Percentiles rank a stretch among this genome's conserved stretches.
phyloP scores from a whole-genome alignment of 2,797 vertebrate genomes.

The Parotocinclus haroldoi region DNA sequence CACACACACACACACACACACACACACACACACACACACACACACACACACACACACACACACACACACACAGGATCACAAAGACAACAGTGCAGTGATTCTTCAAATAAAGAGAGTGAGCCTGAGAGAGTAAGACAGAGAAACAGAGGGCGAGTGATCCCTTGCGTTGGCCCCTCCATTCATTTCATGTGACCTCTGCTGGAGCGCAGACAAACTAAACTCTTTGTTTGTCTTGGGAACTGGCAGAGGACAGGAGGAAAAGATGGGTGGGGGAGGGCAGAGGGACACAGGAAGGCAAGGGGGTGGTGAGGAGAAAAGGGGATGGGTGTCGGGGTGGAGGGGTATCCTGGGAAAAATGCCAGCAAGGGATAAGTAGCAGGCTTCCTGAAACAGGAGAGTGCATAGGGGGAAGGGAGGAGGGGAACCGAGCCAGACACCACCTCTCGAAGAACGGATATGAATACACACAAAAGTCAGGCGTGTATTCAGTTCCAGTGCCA shows the following conservation, averaged over 20 bases:
- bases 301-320: constrained; percentile 40
- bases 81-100: constrained; percentile 50
- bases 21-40: constrained; percentile 2
- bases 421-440: constrained; percentile 18
- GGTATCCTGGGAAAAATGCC: constrained; percentile 60
- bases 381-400: constrained; percentile 54
- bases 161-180: constrained; percentile 53
- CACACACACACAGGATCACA: constrained; percentile 28
- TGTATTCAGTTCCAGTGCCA: neutral
- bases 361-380: constrained; percentile 56
- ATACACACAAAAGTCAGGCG: constrained; percentile 19
- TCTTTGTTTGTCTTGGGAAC: constrained; percentile 62
- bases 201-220: constrained; percentile 62
- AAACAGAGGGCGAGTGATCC: constrained; percentile 35
- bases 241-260: constrained; percentile 54
- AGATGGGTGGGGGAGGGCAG: constrained; percentile 36
- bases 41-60: neutral
- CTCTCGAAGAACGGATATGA: constrained; percentile 34
- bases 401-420: constrained; percentile 17
- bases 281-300: constrained; percentile 31
- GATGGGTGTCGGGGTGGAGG: constrained; percentile 44
- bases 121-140: constrained; percentile 23
- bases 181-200: constrained; percentile 53
- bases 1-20: neutral
- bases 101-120: constrained; percentile 34